Evolutionary conservation across 2,888 invertebrate genomes (phyloP).

Genomic region (Trichopoda pennipes): DNA sequence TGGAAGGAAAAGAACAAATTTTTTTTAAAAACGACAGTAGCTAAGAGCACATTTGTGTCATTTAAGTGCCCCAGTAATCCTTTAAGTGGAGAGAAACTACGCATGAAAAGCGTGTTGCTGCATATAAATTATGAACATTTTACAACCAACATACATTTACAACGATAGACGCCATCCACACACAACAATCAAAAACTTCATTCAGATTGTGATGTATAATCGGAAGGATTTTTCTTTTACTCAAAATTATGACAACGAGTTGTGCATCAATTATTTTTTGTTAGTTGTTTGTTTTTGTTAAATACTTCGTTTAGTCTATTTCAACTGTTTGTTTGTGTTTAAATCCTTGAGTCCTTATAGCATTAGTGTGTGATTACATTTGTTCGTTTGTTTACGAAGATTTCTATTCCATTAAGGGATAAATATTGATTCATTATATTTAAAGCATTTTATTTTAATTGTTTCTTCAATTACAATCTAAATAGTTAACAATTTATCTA

Average conservation of each 20-base stretch:
- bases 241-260: conserved; percentile 49
- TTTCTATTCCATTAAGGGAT: conserved; percentile 65
- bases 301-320: conserved; percentile 33
- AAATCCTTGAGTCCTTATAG: conserved; percentile 31
- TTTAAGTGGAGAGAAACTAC: conserved; percentile 69
- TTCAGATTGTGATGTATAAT: conserved; percentile 8
- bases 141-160: conserved; percentile 22
- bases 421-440: conserved; percentile 47
- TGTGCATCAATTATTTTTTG: conserved; percentile 39
- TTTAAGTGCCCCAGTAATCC: conserved; percentile 70
- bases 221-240: conserved; percentile 40
- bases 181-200: conserved; percentile 8
- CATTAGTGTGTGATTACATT: conserved; percentile 28
- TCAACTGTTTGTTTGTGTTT: not conserved
- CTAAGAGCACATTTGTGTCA: conserved; percentile 58
- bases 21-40: conserved; percentile 16
- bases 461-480: conserved; percentile 62
- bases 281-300: conserved; percentile 33
- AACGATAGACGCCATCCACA: conserved; percentile 18
- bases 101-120: conserved; percentile 70
- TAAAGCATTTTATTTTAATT: conserved; percentile 65
- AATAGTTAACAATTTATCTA: conserved; percentile 42
- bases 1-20: conserved; percentile 1
- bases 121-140: conserved; percentile 71
- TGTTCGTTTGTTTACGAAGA: conserved; percentile 40